Evolutionary conservation across 2,797 vertebrate genomes (phyloP).

Genomic region (Botia kubotai): DNA sequence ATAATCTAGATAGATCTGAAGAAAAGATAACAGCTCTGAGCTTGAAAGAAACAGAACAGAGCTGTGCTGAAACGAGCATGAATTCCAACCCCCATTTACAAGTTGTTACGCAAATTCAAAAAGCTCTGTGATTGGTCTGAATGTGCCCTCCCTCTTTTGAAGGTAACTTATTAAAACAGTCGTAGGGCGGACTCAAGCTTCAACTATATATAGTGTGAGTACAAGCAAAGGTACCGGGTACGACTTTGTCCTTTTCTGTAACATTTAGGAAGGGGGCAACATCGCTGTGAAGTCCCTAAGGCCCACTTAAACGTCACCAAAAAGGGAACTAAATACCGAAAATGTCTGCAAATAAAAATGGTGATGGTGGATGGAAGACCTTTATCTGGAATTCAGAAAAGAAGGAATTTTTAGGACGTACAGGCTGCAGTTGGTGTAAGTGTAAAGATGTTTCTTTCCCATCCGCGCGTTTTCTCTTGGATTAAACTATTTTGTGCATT

Average conservation of each 20-base stretch:
- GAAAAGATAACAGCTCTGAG: background rate
- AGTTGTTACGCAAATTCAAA: conserved; percentile 70
- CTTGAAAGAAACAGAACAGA: conserved; percentile 1
- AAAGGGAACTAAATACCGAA: conserved; percentile 60
- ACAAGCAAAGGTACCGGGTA: conserved; percentile 71
- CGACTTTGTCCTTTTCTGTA: conserved; percentile 74
- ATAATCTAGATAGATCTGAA: background rate
- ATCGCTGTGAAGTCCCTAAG: conserved; percentile 43
- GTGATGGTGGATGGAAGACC: conserved; percentile 89
- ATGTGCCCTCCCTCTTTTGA: conserved; percentile 67
- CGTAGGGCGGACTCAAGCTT: conserved; percentile 70
- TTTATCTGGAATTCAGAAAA: conserved; percentile 97
- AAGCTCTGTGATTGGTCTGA: conserved; percentile 72
- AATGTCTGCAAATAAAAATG: conserved; percentile 92
- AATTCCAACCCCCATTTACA: conserved; percentile 18
- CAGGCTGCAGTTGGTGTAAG: conserved; percentile 94
- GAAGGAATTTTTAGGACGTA: conserved; percentile 92
- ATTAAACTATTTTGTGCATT: conserved; percentile 8
- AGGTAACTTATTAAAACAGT: conserved; percentile 76
- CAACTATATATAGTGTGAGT: conserved; percentile 69
- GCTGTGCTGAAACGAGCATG: background rate
- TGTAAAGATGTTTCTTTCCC: conserved; percentile 59
- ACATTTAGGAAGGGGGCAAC: conserved; percentile 66
- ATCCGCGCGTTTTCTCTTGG: conserved; percentile 1
- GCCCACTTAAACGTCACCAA: conserved; percentile 29